Conservation (phyloP, 2,888 invertebrate species). For the Meloe dianella region DNA sequence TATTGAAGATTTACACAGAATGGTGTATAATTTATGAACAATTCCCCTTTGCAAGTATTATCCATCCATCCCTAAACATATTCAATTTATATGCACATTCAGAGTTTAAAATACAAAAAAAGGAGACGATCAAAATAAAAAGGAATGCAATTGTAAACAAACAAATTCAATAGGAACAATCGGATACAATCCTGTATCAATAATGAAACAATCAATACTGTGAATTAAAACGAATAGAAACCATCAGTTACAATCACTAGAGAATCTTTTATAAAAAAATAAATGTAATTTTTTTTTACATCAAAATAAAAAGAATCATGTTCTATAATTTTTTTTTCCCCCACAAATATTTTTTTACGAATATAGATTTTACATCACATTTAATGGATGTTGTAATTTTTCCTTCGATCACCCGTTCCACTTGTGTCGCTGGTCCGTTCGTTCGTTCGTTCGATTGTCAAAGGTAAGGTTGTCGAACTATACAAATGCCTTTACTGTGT, state of each 20-base stretch:
- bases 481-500: slow-evolving; percentile 16
- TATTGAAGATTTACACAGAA: slow-evolving; percentile 26
- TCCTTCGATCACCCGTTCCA: neutral
- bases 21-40: slow-evolving; percentile 22
- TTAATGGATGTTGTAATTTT: neutral
- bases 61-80: neutral
- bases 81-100: neutral
- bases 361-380: slow-evolving; percentile 1
- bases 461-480: slow-evolving; percentile 8
- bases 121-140: slow-evolving; percentile 16
- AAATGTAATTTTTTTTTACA: too few relatives aligned
- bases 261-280: too few relatives aligned
- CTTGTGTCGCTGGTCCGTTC: neutral
- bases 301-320: neutral
- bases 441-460: neutral
- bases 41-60: slow-evolving; percentile 9
- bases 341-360: neutral
- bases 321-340: neutral
- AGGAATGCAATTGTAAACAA: slow-evolving; percentile 21
- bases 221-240: slow-evolving; percentile 29
- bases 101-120: neutral
- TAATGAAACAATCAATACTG: slow-evolving; percentile 33
- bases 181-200: slow-evolving; percentile 24
- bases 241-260: slow-evolving; percentile 24
- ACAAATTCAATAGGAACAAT: slow-evolving; percentile 30